phyloP scores from a whole-genome alignment of 2,113 vertebrate species.

The Sinocyclocheilus anshuiensis region DNA sequence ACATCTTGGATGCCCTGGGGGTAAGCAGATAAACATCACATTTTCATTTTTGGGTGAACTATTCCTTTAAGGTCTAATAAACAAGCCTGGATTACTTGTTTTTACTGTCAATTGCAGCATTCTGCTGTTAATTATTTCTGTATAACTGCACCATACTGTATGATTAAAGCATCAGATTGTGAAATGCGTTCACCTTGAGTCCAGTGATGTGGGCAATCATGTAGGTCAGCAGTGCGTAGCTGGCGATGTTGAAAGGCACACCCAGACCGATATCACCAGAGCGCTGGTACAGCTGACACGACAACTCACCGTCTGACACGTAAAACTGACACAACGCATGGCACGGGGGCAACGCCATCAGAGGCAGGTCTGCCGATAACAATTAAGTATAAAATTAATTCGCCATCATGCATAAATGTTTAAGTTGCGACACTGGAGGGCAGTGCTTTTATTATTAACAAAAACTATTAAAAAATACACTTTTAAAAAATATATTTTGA shows the following conservation, averaged over 20 bases:
- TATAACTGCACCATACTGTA: background rate
- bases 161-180: background rate
- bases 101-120: too few species aligned
- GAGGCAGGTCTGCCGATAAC: slow-evolving; percentile 80
- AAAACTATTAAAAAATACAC: too few species aligned
- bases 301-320: slow-evolving; percentile 87
- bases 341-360: slow-evolving; percentile 94
- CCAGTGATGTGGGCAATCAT: slow-evolving; percentile 96
- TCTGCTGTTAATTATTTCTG: too few species aligned
- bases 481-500: background rate
- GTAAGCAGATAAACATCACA: too few species aligned
- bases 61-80: too few species aligned
- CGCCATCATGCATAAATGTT: too few species aligned
- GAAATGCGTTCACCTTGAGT: slow-evolving; percentile 79
- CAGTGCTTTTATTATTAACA: too few species aligned
- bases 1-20: too few species aligned
- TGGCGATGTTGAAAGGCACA: slow-evolving; percentile 97
- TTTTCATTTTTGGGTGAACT: too few species aligned
- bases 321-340: slow-evolving; percentile 97
- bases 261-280: slow-evolving; percentile 96
- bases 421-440: too few species aligned
- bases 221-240: slow-evolving; percentile 93
- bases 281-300: slow-evolving; percentile 95
- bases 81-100: too few species aligned
- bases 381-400: too few species aligned